These are phyloP conservation scores for Syncerus caffer DNA, from an alignment of 2,797 vertebrate genomes.

Conservation along the genomic window DNA sequence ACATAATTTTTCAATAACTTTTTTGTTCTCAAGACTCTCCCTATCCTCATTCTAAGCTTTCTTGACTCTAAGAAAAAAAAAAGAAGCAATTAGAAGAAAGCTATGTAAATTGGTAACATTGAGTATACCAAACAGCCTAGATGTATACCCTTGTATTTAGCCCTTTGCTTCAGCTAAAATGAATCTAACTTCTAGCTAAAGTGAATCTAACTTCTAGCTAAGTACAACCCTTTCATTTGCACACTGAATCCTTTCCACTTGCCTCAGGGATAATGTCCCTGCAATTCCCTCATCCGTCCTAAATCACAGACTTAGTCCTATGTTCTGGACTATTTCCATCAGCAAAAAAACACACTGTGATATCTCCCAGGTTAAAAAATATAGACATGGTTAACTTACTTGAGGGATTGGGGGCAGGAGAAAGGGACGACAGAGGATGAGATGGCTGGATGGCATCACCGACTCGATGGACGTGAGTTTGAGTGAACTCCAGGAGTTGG, in stretches of 20 bases:
- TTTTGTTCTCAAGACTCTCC: neutral
- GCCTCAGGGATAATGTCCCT: neutral
- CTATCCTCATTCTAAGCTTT: neutral
- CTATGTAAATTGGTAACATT: neutral
- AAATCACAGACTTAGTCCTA: neutral
- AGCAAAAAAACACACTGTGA: neutral
- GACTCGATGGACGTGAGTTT: too few relatives aligned
- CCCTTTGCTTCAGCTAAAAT: neutral
- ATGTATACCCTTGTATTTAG: neutral
- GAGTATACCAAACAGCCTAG: neutral
- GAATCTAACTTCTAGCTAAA: neutral
- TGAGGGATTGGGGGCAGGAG: too few relatives aligned
- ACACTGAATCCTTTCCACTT: neutral
- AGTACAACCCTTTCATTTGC: neutral
- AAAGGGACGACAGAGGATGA: too few relatives aligned
- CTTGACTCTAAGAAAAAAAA: neutral
- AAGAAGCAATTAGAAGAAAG: neutral
- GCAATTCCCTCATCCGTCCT: neutral
- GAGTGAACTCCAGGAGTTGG: too few relatives aligned
- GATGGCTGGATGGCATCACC: too few relatives aligned
- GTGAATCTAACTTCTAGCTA: neutral
- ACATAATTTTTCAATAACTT: neutral
- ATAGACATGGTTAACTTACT: neutral
- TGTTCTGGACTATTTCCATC: neutral
- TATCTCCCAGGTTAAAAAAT: neutral